Base-by-base conservation (phyloP, 2,113 vertebrate species). In the Stictonetta naevosa region DNA sequence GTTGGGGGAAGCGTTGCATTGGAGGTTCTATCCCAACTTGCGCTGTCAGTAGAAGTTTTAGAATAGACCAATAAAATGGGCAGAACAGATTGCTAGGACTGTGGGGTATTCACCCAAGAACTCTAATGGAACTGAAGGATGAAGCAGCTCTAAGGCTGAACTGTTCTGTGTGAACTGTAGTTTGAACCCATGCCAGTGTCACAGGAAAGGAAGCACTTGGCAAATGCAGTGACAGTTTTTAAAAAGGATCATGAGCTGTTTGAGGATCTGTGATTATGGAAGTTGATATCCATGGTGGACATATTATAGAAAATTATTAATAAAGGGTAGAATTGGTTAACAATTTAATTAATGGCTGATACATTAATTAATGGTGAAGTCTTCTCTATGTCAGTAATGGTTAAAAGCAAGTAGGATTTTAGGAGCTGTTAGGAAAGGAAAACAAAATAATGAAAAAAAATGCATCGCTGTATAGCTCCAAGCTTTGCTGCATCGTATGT, bases 21-120 rank as follows among this genome's bases (percentile, higher is more conserved):
- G 33, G n/a, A 66, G 10, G 26, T 50, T 76, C 67, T 90, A 80
- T 86, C 17, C 3, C 29, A 50, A 31, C 23, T n/a, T 76, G 20
- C 11, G 10, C 50, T 60, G 55, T 90, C 50, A 80, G n/a, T 62
- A 93, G 79, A 86, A 53, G 3, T 73, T 95, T 88, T 88, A 59
- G 50, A 69, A 53, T 73, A 90, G 76, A 46, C 74, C 63, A 80
- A 31, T 94, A 73, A 94, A 90, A 53, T 93, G 88, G 64, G 88
- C 79, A 83, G 88, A 90, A 94, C 92, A 93, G 92, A 92, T 93
- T 94, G 76, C 68, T 83, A 73, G 34, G 46, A 83, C 56, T 50
- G 81, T 59, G 56, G 95, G 83, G 40, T 94, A 64, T 93, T 95
- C 91, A 93, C 83, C 59, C 46, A 42, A 58, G 86, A 50, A 80